Conservation (phyloP, 2,113 vertebrate species). For the Thomomys bottae region DNA sequence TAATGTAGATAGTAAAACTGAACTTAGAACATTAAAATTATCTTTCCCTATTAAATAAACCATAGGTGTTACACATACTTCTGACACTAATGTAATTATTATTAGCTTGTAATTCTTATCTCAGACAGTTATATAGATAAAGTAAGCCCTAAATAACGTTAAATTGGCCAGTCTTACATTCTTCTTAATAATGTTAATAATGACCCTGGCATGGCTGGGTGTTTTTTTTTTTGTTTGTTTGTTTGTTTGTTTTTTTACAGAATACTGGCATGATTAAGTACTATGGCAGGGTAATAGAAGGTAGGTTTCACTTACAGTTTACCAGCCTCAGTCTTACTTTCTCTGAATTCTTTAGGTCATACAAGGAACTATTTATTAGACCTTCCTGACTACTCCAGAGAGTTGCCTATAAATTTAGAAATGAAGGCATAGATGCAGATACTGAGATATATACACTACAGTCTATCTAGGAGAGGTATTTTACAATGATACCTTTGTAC, state of each 20-base stretch:
- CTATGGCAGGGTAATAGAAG: no score
- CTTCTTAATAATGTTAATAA: slow-evolving; percentile 63
- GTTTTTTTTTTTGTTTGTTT: slow-evolving; percentile 36
- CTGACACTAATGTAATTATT: slow-evolving; percentile 82
- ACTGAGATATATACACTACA: not conserved
- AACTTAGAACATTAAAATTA: slow-evolving; percentile 77
- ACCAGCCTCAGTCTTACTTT: slow-evolving; percentile 55
- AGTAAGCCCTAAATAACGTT: slow-evolving; percentile 73
- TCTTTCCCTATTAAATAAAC: slow-evolving; percentile 83
- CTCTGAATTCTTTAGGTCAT: slow-evolving; percentile 30
- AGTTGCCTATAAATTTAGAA: not conserved
- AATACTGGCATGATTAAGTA: slow-evolving; percentile 54
- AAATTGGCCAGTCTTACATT: slow-evolving; percentile 69
- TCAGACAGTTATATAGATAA: slow-evolving; percentile 75
- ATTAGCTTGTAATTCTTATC: slow-evolving; percentile 80
- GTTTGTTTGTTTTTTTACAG: no score
- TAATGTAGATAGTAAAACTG: slow-evolving; percentile 73
- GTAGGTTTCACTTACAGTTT: slow-evolving; percentile 56
- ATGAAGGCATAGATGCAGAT: not conserved
- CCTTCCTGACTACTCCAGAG: not conserved
- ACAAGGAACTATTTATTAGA: slow-evolving; percentile 17
- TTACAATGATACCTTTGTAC: slow-evolving; percentile 3
- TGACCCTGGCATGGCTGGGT: slow-evolving; percentile 56
- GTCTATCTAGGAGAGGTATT: not conserved
- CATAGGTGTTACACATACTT: slow-evolving; percentile 79